A percentile compares a stretch with the other conserved stretches of the same genome.
These are phyloP conservation scores for Agrypnia vestita DNA, from an alignment of 1,140 invertebrate species.

Conservation along the genomic window DNA sequence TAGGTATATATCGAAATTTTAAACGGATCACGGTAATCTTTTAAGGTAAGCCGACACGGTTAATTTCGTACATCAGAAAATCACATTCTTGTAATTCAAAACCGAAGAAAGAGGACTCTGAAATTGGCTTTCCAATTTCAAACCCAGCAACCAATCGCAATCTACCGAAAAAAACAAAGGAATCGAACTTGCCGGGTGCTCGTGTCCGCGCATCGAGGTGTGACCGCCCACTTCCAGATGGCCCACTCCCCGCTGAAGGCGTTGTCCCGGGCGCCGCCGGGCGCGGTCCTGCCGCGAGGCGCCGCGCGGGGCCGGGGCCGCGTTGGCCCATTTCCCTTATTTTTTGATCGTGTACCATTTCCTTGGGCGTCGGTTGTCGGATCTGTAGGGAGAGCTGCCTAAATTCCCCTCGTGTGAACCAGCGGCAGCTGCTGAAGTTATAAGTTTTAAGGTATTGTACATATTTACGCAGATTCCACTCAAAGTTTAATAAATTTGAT, in stretches of 20 bases:
- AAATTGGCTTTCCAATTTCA: no score
- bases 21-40: no score
- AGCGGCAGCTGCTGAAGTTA: slow-evolving; percentile 32
- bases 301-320: slow-evolving; percentile 8
- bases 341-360: slow-evolving; percentile 41
- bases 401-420: slow-evolving; percentile 36
- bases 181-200: no score
- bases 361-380: slow-evolving; percentile 5
- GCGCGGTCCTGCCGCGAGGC: slow-evolving; percentile 42
- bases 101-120: no score
- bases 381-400: slow-evolving; percentile 8
- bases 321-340: slow-evolving; percentile 32
- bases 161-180: no score
- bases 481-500: not conserved
- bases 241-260: slow-evolving; percentile 57
- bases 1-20: no score
- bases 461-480: not conserved
- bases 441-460: slow-evolving; percentile 20
- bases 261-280: slow-evolving; percentile 49
- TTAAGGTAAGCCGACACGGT: no score
- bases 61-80: no score
- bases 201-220: not conserved
- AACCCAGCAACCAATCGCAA: no score
- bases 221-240: slow-evolving; percentile 55
- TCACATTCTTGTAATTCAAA: no score